A percentile compares a stretch with the other conserved stretches of the same genome.
Conservation (phyloP, 2,888 invertebrate species). For the Psococerastis gibbosa region DNA sequence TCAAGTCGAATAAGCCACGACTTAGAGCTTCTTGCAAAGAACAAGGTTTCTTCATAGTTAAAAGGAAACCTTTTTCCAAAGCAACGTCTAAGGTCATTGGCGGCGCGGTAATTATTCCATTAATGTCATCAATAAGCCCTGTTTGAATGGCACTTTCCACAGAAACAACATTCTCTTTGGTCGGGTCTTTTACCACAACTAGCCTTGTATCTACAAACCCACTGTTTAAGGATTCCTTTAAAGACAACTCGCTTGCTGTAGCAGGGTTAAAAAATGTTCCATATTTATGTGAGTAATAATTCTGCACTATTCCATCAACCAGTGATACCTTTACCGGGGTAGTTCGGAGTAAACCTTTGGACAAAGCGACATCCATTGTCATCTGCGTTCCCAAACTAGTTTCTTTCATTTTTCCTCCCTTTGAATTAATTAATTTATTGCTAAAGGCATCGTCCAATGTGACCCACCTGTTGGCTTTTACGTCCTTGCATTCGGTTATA, state of each 20-base stretch:
- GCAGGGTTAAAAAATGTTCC: conserved; percentile 61
- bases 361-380: conserved; percentile 34
- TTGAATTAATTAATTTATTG: conserved; percentile 43
- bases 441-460: conserved; percentile 55
- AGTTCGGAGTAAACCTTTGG: conserved; percentile 49
- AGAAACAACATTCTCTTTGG: conserved; percentile 41
- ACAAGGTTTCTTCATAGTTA: conserved; percentile 61
- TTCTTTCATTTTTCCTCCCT: conserved; percentile 51
- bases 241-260: conserved; percentile 49
- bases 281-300: conserved; percentile 53
- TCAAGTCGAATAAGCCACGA: conserved; percentile 57
- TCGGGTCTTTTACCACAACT: conserved; percentile 54
- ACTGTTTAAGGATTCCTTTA: conserved; percentile 52
- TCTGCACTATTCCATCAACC: conserved; percentile 52
- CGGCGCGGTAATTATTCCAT: conserved; percentile 49
- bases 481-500: conserved; percentile 63
- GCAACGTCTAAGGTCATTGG: conserved; percentile 55
- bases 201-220: conserved; percentile 52
- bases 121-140: conserved; percentile 48
- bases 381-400: conserved; percentile 45
- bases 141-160: conserved; percentile 49
- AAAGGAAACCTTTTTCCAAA: conserved; percentile 57
- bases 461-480: conserved; percentile 47
- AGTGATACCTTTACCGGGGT: conserved; percentile 49
- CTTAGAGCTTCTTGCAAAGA: conserved; percentile 67